Evolutionary conservation across 2,113 vertebrate species (phyloP).

Genomic region (Clarias magur): DNA sequence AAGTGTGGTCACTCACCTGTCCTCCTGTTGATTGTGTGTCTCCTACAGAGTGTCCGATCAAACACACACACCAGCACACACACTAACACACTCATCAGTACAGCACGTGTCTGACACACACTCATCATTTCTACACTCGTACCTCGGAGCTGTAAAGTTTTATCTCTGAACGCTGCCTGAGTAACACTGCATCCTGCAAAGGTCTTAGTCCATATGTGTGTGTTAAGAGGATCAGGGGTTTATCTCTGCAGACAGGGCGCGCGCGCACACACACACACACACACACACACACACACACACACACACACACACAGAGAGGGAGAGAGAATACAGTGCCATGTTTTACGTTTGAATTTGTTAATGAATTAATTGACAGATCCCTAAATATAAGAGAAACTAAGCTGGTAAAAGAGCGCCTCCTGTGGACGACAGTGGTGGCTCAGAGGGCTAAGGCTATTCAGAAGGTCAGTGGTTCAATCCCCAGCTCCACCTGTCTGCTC

Average conservation of each 20-base stretch:
- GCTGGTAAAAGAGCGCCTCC: no score
- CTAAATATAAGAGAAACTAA: no score
- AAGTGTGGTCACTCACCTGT: slow-evolving; percentile 76
- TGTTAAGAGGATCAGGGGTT: slow-evolving; percentile 81
- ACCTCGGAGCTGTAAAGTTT: background rate
- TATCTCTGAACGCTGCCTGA: background rate
- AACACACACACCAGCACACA: slow-evolving; percentile 71
- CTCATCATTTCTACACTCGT: slow-evolving; percentile 22
- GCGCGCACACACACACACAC: slow-evolving; percentile 60
- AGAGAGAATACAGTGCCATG: background rate
- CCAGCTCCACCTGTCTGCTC: no score
- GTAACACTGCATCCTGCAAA: background rate
- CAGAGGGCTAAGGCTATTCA: no score
- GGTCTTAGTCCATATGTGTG: background rate
- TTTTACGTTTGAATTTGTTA: no score
- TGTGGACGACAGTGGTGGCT: no score
- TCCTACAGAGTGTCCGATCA: slow-evolving; percentile 58
- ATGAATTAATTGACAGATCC: no score
- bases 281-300: slow-evolving; percentile 54
- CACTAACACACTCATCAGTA: slow-evolving; percentile 60
- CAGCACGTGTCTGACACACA: slow-evolving; percentile 17
- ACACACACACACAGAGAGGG: background rate
- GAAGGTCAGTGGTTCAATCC: no score
- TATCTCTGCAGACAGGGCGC: slow-evolving; percentile 77
- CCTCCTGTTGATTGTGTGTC: slow-evolving; percentile 72